Conservation (phyloP, 2,888 invertebrate genomes). For the Timandra comae region DNA sequence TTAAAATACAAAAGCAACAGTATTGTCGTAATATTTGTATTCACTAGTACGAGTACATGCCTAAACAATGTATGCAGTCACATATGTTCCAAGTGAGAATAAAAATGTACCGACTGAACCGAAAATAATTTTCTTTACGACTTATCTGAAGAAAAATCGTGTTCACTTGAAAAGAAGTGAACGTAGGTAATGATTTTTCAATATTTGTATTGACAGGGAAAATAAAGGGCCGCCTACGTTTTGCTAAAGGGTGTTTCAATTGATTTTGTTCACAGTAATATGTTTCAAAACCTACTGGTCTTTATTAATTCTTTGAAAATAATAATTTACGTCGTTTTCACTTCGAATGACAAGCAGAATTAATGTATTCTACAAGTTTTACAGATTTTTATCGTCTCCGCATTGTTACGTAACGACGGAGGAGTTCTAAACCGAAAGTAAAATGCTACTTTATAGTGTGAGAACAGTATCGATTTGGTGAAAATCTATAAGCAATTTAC, state of each 20-base stretch:
- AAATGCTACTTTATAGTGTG: slow-evolving; percentile 28
- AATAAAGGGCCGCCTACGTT: slow-evolving; percentile 36
- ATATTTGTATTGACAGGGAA: slow-evolving; percentile 52
- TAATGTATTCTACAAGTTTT: slow-evolving; percentile 12
- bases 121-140: slow-evolving; percentile 45
- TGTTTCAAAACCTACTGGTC: slow-evolving; percentile 13
- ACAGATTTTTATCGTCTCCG: slow-evolving; percentile 13
- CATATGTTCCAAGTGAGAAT: slow-evolving; percentile 30
- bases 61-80: slow-evolving; percentile 4
- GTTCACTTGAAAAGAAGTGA: slow-evolving; percentile 43
- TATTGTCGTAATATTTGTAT: slow-evolving; percentile 1
- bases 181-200: slow-evolving; percentile 52
- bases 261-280: slow-evolving; percentile 22
- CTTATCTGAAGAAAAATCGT: slow-evolving; percentile 39
- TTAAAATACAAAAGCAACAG: no score
- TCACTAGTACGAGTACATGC: slow-evolving; percentile 2
- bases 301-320: slow-evolving; percentile 23
- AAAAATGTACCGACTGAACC: slow-evolving; percentile 39
- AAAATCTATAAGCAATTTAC: slow-evolving; percentile 30
- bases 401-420: slow-evolving; percentile 14
- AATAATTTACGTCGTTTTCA: slow-evolving; percentile 5
- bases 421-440: slow-evolving; percentile 16
- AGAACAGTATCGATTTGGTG: slow-evolving; percentile 23
- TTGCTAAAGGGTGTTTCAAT: slow-evolving; percentile 26
- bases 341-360: slow-evolving; percentile 5